Percentiles rank a stretch among this genome's conserved stretches.
Evolutionary conservation across 2,113 vertebrate genomes (phyloP).

Genomic region (Mohoua ochrocephala): DNA sequence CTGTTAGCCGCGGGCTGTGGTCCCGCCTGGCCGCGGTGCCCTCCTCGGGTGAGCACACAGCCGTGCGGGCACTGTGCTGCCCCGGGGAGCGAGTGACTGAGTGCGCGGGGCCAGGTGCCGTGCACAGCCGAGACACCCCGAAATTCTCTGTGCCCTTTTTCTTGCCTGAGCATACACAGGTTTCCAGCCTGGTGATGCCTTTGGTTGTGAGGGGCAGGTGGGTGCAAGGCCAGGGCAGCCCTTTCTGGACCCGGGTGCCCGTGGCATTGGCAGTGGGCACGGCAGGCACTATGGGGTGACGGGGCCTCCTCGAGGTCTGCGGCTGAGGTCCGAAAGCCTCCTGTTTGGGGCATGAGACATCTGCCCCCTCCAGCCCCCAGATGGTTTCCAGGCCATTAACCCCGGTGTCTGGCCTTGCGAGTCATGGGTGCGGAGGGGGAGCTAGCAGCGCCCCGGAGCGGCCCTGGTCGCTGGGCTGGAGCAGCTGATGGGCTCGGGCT

Average conservation of each 20-base stretch:
- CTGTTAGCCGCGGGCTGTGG: not conserved
- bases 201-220: not conserved
- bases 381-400: constrained; percentile 28
- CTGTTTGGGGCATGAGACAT: not conserved
- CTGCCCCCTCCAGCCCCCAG: not conserved
- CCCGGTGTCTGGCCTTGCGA: not conserved
- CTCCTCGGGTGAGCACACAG: not conserved
- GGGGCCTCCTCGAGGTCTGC: not conserved
- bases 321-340: not conserved
- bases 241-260: not conserved
- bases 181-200: not conserved
- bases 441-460: not conserved
- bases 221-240: not conserved
- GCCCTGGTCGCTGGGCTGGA: not conserved
- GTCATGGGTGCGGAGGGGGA: not conserved
- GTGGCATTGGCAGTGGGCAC: not conserved
- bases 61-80: not conserved
- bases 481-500: not conserved
- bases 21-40: not conserved
- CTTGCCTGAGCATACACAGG: not conserved
- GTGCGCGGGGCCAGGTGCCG: accelerated
- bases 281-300: not conserved
- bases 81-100: accelerated
- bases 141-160: not conserved
- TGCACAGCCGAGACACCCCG: accelerated